These are phyloP conservation scores for Gymnothorax reevesii DNA, from an alignment of 2,797 vertebrate genomes.

Conservation along the genomic window DNA sequence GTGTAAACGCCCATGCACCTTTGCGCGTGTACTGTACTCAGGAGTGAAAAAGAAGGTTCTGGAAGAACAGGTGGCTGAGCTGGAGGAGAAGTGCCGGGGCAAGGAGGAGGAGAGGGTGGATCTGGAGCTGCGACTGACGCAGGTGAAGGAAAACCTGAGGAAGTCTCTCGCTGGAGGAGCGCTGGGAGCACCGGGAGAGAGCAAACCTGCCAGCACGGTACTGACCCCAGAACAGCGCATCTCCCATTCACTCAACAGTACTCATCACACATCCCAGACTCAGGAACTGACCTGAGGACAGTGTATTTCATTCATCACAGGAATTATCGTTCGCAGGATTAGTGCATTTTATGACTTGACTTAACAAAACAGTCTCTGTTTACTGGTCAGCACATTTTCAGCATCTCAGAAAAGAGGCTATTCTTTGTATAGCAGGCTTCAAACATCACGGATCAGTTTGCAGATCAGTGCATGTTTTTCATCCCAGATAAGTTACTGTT, in stretches of 20 bases:
- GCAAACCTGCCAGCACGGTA: conserved; percentile 74
- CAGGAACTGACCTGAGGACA: too few species aligned
- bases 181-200: conserved; percentile 75
- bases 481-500: too few species aligned
- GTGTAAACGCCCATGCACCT: neutral
- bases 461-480: too few species aligned
- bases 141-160: conserved; percentile 92
- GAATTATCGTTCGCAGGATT: too few species aligned
- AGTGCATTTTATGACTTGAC: too few species aligned
- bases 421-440: too few species aligned
- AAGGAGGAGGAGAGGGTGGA: conserved; percentile 89
- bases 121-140: conserved; percentile 85
- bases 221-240: neutral
- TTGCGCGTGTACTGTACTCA: conserved; percentile 45
- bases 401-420: too few species aligned
- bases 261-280: too few species aligned
- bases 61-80: conserved; percentile 75
- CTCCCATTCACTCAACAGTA: neutral
- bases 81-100: conserved; percentile 85
- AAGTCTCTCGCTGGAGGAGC: conserved; percentile 90
- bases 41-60: conserved; percentile 69
- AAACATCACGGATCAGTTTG: too few species aligned
- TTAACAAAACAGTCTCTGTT: too few species aligned
- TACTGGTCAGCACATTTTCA: too few species aligned
- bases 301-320: too few species aligned